Conservation (phyloP, 2,888 invertebrate genomes). For the Callosobruchus maculatus region DNA sequence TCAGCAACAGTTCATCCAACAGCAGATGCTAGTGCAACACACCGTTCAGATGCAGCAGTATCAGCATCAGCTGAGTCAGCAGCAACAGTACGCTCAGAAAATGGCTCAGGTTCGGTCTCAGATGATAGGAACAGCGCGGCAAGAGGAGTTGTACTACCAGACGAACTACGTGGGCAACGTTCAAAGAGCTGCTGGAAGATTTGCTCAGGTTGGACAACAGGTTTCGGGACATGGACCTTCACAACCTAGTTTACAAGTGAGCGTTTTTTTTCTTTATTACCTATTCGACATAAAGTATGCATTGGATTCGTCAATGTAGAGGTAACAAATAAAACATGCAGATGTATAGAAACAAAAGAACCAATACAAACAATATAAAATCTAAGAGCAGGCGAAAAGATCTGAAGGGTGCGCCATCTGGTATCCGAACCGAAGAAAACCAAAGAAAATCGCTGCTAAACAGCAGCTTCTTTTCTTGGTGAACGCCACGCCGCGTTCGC, state of each 20-base stretch:
- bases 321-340: too few species aligned
- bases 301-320: too few species aligned
- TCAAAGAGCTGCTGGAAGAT: constrained; percentile 20
- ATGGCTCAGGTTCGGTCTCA: constrained; percentile 52
- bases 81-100: constrained; percentile 40
- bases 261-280: too few species aligned
- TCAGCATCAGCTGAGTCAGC: constrained; percentile 43
- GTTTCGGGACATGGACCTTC: not conserved
- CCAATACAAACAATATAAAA: too few species aligned
- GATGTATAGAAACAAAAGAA: too few species aligned
- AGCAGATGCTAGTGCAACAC: constrained; percentile 50
- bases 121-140: constrained; percentile 53
- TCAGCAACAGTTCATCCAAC: constrained; percentile 48
- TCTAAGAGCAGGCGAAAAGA: too few species aligned
- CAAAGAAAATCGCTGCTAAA: too few species aligned
- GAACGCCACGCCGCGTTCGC: too few species aligned
- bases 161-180: constrained; percentile 32
- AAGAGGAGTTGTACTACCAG: constrained; percentile 46
- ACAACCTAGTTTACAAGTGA: constrained; percentile 18
- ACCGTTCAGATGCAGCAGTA: constrained; percentile 29
- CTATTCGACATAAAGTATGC: too few species aligned
- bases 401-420: too few species aligned
- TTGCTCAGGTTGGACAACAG: constrained; percentile 22
- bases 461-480: too few species aligned
- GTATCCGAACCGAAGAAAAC: too few species aligned